Base-by-base conservation (phyloP, 2,113 vertebrate species). In the Peucedramus taeniatus region DNA sequence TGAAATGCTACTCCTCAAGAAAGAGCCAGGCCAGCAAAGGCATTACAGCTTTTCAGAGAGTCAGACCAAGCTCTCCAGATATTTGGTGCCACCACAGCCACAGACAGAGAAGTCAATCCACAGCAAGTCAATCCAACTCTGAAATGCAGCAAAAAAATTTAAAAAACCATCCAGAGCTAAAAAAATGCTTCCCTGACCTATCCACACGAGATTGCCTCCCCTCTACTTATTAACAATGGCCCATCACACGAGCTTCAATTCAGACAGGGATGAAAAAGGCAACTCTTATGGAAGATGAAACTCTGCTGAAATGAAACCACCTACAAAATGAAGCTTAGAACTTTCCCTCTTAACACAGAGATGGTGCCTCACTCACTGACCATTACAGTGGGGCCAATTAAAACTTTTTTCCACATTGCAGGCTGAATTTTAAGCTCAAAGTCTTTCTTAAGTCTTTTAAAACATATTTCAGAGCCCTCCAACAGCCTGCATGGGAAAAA, bases 361-460 rank as follows among this genome's bases (percentile, higher is more conserved):
- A 72, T 39, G 15, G 17, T 69, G 40, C 30, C 42, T 10, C 1
- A 51, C 63, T 65, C 54, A 74, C 27, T 5, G 2, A 42, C 61
- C 30, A 53, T 45, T 90, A 78, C 20, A 54, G 45, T 24, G 20
- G 7, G 11, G 31, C 51, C 30, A 83, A 89, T 83, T 53, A 33
- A 90, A 87, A 63, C 18, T 51, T 33, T 39, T 35, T 27, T 9
- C 13, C 35, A 33, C 10, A 37, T 37, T 56, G 10, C 22, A 69
- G 28, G 61, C 39, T 87, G 54, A 10, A 77, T 85, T 95, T 91
- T 57, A 66, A 85, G n/a, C 75, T 95, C 66, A 91, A 96, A 94
- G 91, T 66, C 30, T 49, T 74, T 71, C 16, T 42, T 14, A 70
- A 44, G 24, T 68, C 49, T 86, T 92, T 71, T 33, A 80, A 86